These are phyloP conservation scores for Polietes domitor DNA, from an alignment of 2,888 invertebrate species.

Conservation along the genomic window DNA sequence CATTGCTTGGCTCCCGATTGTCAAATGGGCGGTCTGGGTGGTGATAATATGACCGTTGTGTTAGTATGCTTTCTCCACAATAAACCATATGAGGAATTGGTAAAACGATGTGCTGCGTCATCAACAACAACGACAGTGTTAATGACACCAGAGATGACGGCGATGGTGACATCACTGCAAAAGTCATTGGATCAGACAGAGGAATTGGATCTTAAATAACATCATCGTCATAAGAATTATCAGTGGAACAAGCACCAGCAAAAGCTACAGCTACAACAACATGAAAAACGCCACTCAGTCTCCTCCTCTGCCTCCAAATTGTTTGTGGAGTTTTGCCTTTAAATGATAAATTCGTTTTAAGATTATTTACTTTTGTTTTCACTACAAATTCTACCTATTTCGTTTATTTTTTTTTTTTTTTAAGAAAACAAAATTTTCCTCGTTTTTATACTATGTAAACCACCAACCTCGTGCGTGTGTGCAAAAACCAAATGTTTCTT, in stretches of 20 bases:
- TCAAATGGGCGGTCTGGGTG: conserved; percentile 97
- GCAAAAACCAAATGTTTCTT: not conserved
- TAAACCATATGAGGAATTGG: conserved; percentile 78
- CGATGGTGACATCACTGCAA: not conserved
- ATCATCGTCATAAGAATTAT: conserved; percentile 11
- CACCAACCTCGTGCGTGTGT: conserved; percentile 14
- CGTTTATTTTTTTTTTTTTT: conserved; percentile 40
- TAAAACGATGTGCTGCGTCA: conserved; percentile 75
- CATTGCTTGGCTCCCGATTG: conserved; percentile 98
- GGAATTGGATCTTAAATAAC: conserved; percentile 63
- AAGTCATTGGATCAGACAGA: conserved; percentile 48
- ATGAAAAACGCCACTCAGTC: conserved; percentile 37
- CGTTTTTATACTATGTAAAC: conserved; percentile 50
- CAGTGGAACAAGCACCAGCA: conserved; percentile 1
- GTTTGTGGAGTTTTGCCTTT: conserved; percentile 51
- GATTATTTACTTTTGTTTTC: conserved; percentile 28
- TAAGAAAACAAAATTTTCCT: conserved; percentile 37
- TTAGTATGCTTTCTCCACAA: conserved; percentile 87
- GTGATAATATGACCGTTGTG: conserved; percentile 99
- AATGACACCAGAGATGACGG: not conserved
- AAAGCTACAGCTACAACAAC: conserved; percentile 31
- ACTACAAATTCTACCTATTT: not conserved
- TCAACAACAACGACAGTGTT: conserved; percentile 38
- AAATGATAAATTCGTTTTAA: conserved; percentile 52
- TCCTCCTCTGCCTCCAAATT: conserved; percentile 34